Conservation (phyloP, 2,888 invertebrate species). For the Ichneumoninae sp. region DNA sequence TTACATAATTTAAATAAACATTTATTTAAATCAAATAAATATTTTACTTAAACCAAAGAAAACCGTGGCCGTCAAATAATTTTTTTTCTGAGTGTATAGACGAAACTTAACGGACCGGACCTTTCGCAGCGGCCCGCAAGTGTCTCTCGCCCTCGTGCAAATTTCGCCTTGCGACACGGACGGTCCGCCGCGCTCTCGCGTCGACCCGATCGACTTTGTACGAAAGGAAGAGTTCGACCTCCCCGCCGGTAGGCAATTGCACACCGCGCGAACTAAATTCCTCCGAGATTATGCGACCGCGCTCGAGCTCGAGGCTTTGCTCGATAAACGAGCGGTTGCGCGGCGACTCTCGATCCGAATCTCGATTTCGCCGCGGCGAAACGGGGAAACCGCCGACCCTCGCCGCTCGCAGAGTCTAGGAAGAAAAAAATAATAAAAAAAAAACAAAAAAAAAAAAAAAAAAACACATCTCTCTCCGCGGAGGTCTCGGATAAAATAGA, state of each 20-base stretch:
- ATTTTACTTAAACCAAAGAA: too few relatives aligned
- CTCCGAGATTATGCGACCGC: constrained; percentile 63
- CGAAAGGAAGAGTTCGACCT: constrained; percentile 41
- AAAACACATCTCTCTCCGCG: too few relatives aligned
- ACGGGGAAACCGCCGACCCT: constrained; percentile 1
- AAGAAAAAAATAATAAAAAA: neutral
- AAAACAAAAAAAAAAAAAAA: neutral
- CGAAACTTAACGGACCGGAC: neutral
- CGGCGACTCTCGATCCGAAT: constrained; percentile 62
- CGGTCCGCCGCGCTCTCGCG: too few relatives aligned
- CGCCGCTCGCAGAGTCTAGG: neutral
- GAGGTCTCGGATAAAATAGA: neutral
- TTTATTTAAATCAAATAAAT: too few relatives aligned
- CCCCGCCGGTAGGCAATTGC: constrained; percentile 52
- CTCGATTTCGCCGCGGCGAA: constrained; percentile 51
- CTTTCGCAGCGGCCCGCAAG: neutral
- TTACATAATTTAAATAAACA: too few relatives aligned
- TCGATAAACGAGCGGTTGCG: constrained; percentile 34
- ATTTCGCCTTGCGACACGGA: neutral
- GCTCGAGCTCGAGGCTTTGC: constrained; percentile 8
- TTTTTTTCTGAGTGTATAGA: too few relatives aligned
- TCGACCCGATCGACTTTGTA: neutral
- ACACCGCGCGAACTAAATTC: constrained; percentile 54
- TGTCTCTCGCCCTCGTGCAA: neutral
- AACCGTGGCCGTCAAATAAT: too few relatives aligned